Percentiles rank a stretch among this genome's conserved stretches.
Evolutionary conservation across 2,113 vertebrate genomes (phyloP).

Genomic region (Alces alces): DNA sequence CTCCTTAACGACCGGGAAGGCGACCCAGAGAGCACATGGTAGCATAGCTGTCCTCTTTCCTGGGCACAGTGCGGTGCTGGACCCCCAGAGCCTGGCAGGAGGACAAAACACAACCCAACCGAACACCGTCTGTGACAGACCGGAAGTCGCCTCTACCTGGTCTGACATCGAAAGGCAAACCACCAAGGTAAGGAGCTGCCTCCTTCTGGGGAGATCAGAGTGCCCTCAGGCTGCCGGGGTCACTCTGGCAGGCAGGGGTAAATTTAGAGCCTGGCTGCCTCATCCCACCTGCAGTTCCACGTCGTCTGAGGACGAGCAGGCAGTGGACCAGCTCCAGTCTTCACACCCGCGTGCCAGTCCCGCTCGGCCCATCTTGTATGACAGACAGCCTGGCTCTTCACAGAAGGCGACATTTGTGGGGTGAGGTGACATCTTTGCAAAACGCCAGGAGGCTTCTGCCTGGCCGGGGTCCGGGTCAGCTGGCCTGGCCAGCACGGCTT

Average conservation of each 20-base stretch:
- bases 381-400: neutral
- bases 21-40: neutral
- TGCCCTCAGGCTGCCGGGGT: neutral
- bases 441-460: neutral
- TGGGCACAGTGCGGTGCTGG: neutral
- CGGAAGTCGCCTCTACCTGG: accelerated
- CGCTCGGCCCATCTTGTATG: accelerated
- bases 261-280: constrained; percentile 9
- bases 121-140: accelerated
- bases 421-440: neutral
- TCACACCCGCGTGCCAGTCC: neutral
- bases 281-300: neutral
- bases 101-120: neutral
- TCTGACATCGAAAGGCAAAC: neutral
- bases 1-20: neutral
- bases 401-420: neutral
- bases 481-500: neutral
- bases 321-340: neutral
- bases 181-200: neutral
- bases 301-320: constrained; percentile 14
- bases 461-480: neutral
- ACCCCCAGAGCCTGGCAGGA: too few relatives aligned
- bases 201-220: neutral
- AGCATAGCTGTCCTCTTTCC: neutral
- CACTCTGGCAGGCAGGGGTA: neutral